Evolutionary conservation across 2,113 vertebrate genomes (phyloP).

Genomic region (Empidonax alnorum): DNA sequence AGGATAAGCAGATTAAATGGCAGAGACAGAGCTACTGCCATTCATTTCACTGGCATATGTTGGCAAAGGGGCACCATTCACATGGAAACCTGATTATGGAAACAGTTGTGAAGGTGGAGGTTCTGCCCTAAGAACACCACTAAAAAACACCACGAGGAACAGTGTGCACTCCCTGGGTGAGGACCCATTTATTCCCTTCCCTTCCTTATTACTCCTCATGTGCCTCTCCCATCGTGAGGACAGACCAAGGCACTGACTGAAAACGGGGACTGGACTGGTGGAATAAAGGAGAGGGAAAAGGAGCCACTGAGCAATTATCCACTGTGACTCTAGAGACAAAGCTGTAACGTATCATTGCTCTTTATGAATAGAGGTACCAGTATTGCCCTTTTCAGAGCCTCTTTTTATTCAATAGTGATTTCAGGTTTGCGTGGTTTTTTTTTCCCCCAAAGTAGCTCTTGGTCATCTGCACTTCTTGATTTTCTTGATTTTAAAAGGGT

Average conservation of each 20-base stretch:
- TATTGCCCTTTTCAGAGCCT: not conserved
- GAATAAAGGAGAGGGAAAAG: not conserved
- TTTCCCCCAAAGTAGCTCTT: not conserved
- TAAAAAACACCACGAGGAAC: not conserved
- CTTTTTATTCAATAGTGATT: not conserved
- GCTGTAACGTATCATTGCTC: not conserved
- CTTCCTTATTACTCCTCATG: not conserved
- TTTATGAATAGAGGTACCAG: not conserved
- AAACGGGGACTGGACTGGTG: not conserved
- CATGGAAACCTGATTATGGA: not conserved
- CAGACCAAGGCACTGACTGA: not conserved
- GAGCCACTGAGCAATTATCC: not conserved
- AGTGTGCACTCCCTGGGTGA: not conserved
- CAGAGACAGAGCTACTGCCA: not conserved
- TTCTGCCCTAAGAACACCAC: not conserved
- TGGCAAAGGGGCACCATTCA: not conserved
- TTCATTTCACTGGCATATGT: not conserved
- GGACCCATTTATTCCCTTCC: not conserved
- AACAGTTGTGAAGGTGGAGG: not conserved
- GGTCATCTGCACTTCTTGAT: not conserved
- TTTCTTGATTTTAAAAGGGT: conserved; percentile 10
- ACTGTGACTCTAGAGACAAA: not conserved
- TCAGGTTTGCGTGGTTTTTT: not conserved
- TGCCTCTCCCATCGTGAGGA: not conserved
- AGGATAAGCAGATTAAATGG: not conserved